Base-by-base conservation (phyloP, 2,113 vertebrate genomes). In the Engystomops pustulosus region DNA sequence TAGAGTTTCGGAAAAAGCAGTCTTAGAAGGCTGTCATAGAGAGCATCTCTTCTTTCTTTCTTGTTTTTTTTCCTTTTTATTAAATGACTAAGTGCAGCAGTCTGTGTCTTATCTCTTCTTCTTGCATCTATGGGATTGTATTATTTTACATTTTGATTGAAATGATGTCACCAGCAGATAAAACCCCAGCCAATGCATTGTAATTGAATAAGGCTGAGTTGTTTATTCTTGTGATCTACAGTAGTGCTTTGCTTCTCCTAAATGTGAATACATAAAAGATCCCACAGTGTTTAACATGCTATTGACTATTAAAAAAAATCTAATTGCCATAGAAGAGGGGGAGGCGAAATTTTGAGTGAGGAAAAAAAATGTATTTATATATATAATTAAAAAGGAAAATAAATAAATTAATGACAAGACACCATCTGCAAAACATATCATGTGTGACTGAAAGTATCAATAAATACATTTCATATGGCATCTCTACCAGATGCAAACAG, bases 81-180 rank as follows among this genome's bases (percentile, higher is more conserved):
- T 93, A 96, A 96, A 97, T 93, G 96, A 95, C 95, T 91, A 91
- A 94, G 93, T 92, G 95, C 97, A 97, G 95, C 95, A 95, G 95
- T 94, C 95, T 97, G 96, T 95, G 93, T 97, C 96, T 95, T 95
- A 94, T 96, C 96, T 96, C 92, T 86, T 85, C 94, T 94, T 93
- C 95, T 94, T 92, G 93, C 94, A 95, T 95, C 95, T 94, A 93
- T 93, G 93, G 94, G 94, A 95, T 96, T 97, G 96, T 96, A 97
- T 99, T 98, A 97, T 98, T 99, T 97, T 98, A 98, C 98, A 99
- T 99, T 99, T 98, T 98, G 97, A 99, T 99, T 96, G 97, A 99
- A 98, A 96, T 96, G 98, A 98, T 98, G 97, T 97, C 96, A 95
- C 87, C 72, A 86, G 89, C 94, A 96, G 97, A 99, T 98, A 97